Evolutionary conservation across 2,113 vertebrate species (phyloP).

Genomic region (Phalacrocorax carbo): DNA sequence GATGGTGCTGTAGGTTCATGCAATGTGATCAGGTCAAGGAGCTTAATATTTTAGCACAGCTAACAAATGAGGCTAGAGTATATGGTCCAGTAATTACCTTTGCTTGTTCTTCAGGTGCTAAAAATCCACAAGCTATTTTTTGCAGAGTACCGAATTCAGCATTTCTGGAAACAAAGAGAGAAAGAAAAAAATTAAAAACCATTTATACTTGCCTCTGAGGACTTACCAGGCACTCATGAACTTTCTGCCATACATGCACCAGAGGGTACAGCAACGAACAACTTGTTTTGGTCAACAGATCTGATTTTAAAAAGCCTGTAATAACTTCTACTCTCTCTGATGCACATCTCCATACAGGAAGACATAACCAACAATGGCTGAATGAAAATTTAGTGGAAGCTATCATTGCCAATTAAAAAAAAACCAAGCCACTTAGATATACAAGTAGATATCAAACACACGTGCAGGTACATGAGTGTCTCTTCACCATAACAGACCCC

Average conservation of each 20-base stretch:
- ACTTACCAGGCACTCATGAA: neutral
- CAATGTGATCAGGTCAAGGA: neutral
- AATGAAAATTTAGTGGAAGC: neutral
- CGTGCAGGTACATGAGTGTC: fast-evolving
- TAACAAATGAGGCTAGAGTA: neutral
- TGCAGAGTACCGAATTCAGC: constrained; percentile 57
- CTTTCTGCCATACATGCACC: neutral
- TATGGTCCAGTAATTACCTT: constrained; percentile 69
- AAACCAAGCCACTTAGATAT: neutral
- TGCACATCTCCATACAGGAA: neutral
- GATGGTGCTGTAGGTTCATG: neutral
- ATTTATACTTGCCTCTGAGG: neutral
- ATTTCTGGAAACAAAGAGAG: constrained; percentile 68
- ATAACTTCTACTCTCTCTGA: neutral
- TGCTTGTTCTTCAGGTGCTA: constrained; percentile 67
- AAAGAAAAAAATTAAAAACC: neutral
- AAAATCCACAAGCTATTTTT: constrained; percentile 63
- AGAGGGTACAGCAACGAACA: neutral
- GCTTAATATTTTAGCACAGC: constrained; percentile 3
- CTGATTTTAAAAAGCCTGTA: neutral
- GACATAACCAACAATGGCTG: neutral
- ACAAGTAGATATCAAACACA: neutral
- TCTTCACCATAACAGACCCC: neutral
- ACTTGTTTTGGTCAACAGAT: neutral
- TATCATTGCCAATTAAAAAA: neutral